phyloP scores from a whole-genome alignment of 2,888 invertebrate genomes.

The Eupeodes luniger region DNA sequence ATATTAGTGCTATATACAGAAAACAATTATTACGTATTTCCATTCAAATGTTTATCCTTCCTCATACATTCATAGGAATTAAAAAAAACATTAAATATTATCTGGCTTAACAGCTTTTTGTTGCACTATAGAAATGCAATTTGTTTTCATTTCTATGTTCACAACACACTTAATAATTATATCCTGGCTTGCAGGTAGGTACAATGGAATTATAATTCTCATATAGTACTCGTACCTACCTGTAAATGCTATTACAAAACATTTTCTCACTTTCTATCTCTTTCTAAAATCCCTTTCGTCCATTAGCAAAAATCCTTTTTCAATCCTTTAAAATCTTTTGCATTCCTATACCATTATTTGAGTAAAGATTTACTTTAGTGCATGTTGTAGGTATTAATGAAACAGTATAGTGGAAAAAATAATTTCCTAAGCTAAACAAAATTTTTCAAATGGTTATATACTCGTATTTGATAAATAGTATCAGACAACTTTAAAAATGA shows the following conservation, averaged over 20 bases:
- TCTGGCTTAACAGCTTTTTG: slow-evolving; percentile 22
- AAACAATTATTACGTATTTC: background rate
- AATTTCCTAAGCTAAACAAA: background rate
- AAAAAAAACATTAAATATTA: slow-evolving; percentile 4
- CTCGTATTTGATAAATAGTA: background rate
- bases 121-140: slow-evolving; percentile 6
- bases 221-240: no score
- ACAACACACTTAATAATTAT: slow-evolving; percentile 2
- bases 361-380: background rate
- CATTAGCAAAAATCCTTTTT: slow-evolving; percentile 61
- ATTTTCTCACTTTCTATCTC: slow-evolving; percentile 8
- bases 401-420: background rate
- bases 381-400: background rate
- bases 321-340: slow-evolving; percentile 52
- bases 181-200: background rate
- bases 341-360: slow-evolving; percentile 2
- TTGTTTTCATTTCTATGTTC: slow-evolving; percentile 3
- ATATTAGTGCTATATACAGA: background rate
- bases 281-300: slow-evolving; percentile 54
- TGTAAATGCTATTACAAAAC: slow-evolving; percentile 40
- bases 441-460: no score
- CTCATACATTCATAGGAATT: no score
- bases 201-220: slow-evolving; percentile 31
- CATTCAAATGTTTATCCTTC: background rate
- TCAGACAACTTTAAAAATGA: no score